Percentiles rank a stretch among this genome's conserved stretches.
Evolutionary conservation across 2,888 invertebrate species (phyloP).

Genomic region (Eupithecia dodoneata): DNA sequence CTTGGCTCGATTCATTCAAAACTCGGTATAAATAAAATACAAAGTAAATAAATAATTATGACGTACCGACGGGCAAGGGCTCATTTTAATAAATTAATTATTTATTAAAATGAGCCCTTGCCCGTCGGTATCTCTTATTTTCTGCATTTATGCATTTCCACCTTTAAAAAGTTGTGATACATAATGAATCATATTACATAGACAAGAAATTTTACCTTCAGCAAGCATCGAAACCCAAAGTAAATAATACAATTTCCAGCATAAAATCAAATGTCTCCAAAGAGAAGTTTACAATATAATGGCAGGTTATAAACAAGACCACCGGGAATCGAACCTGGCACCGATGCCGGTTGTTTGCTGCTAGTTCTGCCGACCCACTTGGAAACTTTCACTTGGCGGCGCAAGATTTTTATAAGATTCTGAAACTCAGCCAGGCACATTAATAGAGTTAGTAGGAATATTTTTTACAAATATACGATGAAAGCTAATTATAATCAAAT

Average conservation of each 20-base stretch:
- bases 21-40: no score
- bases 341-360: neutral
- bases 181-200: neutral
- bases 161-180: no score
- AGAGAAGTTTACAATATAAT: neutral
- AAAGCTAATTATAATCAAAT: no score
- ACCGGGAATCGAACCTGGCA: constrained; percentile 16
- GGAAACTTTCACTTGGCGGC: neutral
- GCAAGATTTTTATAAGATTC: neutral
- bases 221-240: neutral
- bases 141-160: no score
- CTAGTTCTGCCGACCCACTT: neutral
- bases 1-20: no score
- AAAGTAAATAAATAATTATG: no score
- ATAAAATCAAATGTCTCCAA: constrained; percentile 4
- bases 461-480: no score
- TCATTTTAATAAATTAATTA: no score
- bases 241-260: neutral
- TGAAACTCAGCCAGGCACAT: neutral
- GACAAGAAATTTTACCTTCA: neutral
- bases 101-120: no score
- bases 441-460: no score
- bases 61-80: no score
- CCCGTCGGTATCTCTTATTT: no score
- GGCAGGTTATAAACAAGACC: constrained; percentile 9